These are phyloP conservation scores for Eulacestoma nigropectus DNA, from an alignment of 2,113 vertebrate species.

Conservation along the genomic window DNA sequence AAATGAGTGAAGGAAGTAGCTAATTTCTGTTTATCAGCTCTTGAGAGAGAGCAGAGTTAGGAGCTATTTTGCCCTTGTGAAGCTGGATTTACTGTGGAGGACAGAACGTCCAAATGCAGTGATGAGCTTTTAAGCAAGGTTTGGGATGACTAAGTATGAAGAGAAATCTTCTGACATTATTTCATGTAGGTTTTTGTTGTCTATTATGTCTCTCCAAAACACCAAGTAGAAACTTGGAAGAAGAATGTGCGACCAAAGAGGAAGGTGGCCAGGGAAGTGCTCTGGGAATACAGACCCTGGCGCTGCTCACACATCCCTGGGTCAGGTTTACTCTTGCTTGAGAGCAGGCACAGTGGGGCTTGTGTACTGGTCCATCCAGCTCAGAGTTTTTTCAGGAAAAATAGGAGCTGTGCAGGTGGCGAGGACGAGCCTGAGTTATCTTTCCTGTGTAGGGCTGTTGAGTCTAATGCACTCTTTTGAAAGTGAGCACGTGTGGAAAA, in stretches of 20 bases:
- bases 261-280: not conserved
- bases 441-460: not conserved
- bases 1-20: not conserved
- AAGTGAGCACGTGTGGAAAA: not conserved
- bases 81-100: not conserved
- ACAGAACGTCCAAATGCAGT: not conserved
- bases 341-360: not conserved
- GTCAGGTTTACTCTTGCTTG: not conserved
- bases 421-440: not conserved
- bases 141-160: not conserved
- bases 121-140: not conserved
- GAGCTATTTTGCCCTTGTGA: not conserved
- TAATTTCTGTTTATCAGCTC: not conserved
- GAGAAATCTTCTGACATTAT: not conserved
- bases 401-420: not conserved
- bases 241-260: not conserved
- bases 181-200: not conserved
- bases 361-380: rapidly evolving
- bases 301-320: not conserved
- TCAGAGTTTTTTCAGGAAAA: not conserved
- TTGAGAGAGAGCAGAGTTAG: not conserved
- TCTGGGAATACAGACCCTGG: rapidly evolving
- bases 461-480: not conserved
- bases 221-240: not conserved
- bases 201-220: not conserved